A percentile compares a stretch with the other conserved stretches of the same genome.
phyloP scores from a whole-genome alignment of 2,888 invertebrate genomes.

The Physocephala rufipes region DNA sequence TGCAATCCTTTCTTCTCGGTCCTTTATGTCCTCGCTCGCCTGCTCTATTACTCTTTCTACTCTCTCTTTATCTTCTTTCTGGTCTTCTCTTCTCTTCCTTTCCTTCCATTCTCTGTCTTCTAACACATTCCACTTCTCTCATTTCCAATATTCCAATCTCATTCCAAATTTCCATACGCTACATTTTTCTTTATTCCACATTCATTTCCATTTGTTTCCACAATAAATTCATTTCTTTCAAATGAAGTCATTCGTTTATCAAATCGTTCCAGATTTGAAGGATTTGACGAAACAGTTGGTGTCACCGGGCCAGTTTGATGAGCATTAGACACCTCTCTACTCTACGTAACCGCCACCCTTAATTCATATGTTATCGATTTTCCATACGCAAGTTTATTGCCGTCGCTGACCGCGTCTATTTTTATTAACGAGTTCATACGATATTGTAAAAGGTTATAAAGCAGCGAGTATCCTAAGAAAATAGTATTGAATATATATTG shows the following conservation, averaged over 20 bases:
- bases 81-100: background rate
- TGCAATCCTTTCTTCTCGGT: no score
- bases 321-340: conserved; percentile 44
- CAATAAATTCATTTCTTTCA: background rate
- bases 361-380: conserved; percentile 61
- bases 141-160: background rate
- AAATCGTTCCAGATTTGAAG: no score
- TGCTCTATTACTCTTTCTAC: background rate
- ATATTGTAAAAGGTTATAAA: background rate
- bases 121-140: conserved; percentile 13
- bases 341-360: conserved; percentile 31
- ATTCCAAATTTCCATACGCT: conserved; percentile 32
- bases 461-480: no score
- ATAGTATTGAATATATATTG: no score
- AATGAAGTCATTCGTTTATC: background rate
- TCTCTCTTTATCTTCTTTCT: background rate
- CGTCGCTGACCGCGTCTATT: conserved; percentile 27
- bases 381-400: conserved; percentile 40
- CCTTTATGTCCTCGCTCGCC: background rate
- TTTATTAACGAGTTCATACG: conserved; percentile 27
- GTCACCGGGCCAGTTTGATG: background rate
- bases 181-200: conserved; percentile 14
- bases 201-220: background rate
- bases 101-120: background rate
- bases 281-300: background rate